Evolutionary conservation across 2,888 invertebrate species (phyloP).

Genomic region (Caenorhabditis sp.): DNA sequence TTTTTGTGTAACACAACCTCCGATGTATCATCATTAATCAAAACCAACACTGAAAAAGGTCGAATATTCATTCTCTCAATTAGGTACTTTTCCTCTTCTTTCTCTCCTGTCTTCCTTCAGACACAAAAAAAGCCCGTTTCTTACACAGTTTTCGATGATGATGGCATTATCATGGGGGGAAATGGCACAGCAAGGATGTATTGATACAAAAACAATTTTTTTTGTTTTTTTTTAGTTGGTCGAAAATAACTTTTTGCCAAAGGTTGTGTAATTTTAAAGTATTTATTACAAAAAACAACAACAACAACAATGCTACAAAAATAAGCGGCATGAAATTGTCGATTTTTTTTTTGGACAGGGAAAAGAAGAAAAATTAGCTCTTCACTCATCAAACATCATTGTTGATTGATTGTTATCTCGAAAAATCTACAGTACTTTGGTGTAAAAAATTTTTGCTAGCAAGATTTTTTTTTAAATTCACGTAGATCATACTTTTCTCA

Average conservation of each 20-base stretch:
- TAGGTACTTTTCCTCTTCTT: slow-evolving; percentile 21
- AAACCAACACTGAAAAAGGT: slow-evolving; percentile 12
- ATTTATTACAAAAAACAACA: too few relatives aligned
- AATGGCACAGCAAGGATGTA: neutral
- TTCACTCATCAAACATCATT: too few relatives aligned
- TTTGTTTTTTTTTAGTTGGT: too few relatives aligned
- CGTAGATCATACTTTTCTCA: neutral
- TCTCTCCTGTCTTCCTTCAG: slow-evolving; percentile 18
- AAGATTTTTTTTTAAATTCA: neutral
- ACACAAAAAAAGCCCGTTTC: slow-evolving; percentile 43
- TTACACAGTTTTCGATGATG: slow-evolving; percentile 39
- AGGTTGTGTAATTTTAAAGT: too few relatives aligned
- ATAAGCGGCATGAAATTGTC: too few relatives aligned
- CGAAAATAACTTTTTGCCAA: too few relatives aligned
- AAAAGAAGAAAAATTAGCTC: too few relatives aligned
- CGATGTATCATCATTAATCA: neutral
- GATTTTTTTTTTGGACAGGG: too few relatives aligned
- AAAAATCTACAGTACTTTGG: too few relatives aligned
- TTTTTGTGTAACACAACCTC: slow-evolving; percentile 28
- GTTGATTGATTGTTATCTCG: too few relatives aligned
- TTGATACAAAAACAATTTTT: neutral
- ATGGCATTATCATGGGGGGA: neutral
- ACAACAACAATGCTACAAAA: too few relatives aligned
- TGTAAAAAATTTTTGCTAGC: too few relatives aligned
- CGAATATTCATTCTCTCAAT: slow-evolving; percentile 28